Conservation (phyloP, 2,797 vertebrate genomes). For the Anguilla pacifica region DNA sequence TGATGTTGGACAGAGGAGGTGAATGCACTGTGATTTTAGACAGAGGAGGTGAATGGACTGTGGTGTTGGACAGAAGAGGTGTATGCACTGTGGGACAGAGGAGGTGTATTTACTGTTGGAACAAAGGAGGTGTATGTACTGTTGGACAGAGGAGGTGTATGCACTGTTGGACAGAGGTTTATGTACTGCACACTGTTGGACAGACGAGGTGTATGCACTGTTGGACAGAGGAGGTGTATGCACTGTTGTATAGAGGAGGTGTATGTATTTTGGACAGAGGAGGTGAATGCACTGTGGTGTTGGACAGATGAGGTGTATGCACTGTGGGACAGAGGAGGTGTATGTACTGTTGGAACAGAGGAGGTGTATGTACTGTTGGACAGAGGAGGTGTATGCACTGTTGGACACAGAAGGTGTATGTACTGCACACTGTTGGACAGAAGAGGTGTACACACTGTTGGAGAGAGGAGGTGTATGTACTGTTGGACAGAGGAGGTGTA, state of each 20-base stretch:
- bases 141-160: background rate
- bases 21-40: background rate
- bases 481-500: background rate
- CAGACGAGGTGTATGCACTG: background rate
- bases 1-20: background rate
- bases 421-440: background rate
- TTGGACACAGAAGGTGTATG: background rate
- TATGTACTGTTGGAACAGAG: background rate
- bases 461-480: background rate
- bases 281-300: background rate
- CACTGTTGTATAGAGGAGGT: background rate
- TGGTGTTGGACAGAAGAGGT: background rate
- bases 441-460: background rate
- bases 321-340: background rate
- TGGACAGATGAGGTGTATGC: background rate
- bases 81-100: background rate
- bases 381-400: background rate
- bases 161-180: background rate
- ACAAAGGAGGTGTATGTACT: background rate
- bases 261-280: background rate
- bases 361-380: background rate
- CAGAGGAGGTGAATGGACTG: background rate
- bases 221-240: background rate
- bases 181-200: background rate
- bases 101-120: background rate